Evolutionary conservation across 2,113 vertebrate species (phyloP).

Genomic region (Lasiurus borealis): DNA sequence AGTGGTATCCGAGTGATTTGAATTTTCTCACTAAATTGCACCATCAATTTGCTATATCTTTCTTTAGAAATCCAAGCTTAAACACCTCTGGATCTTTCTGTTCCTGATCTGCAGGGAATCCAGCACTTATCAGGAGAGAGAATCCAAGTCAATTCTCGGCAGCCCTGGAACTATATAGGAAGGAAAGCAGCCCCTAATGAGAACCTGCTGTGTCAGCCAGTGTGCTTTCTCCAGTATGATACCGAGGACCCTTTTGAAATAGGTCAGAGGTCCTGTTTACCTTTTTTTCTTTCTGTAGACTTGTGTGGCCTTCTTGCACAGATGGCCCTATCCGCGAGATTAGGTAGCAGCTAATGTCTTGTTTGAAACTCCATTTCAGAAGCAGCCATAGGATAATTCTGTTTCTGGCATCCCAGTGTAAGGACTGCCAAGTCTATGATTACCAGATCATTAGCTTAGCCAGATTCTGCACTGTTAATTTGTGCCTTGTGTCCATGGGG

Average conservation of each 20-base stretch:
- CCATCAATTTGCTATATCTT: slow-evolving; percentile 27
- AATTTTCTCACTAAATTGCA: slow-evolving; percentile 7
- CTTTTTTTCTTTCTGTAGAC: background rate
- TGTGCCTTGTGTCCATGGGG: background rate
- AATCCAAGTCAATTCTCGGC: background rate
- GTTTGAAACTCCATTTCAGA: background rate
- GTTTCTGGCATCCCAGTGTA: background rate
- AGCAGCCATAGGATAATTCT: background rate
- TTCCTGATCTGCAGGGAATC: background rate
- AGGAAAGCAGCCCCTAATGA: background rate
- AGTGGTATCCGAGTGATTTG: background rate
- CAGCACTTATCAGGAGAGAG: background rate
- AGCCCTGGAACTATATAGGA: background rate
- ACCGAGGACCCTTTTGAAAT: background rate
- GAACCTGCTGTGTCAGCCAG: background rate
- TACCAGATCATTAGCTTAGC: background rate
- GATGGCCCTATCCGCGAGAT: background rate
- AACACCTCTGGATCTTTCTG: slow-evolving; percentile 30
- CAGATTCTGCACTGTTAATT: background rate
- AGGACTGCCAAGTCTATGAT: background rate
- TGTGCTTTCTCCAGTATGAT: too few species aligned
- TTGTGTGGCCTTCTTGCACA: background rate
- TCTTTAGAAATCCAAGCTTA: background rate
- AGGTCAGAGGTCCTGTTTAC: background rate
- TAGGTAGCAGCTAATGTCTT: background rate